Evolutionary conservation across 2,113 vertebrate genomes (phyloP).

Genomic region (Erpornis zantholeuca): DNA sequence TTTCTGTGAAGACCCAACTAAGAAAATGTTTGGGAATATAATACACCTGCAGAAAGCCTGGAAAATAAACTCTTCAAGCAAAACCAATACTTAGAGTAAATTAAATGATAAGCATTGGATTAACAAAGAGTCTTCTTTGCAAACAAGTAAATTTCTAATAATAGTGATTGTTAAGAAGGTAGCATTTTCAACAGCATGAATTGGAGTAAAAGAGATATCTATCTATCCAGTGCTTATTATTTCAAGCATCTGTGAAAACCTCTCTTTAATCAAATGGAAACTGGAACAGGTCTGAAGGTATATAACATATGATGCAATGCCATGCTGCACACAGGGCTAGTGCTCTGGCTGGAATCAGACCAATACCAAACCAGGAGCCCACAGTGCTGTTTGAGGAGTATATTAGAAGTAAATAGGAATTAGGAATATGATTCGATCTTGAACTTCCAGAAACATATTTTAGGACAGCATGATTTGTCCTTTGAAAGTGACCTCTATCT

Average conservation of each 20-base stretch:
- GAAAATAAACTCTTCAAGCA: not conserved
- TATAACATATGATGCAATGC: not conserved
- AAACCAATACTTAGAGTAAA: not conserved
- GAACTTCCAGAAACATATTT: not conserved
- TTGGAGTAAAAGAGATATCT: not conserved
- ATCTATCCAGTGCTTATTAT: not conserved
- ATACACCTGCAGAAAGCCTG: not conserved
- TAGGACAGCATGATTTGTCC: not conserved
- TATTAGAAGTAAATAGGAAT: not conserved
- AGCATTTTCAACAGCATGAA: not conserved
- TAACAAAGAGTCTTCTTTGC: not conserved
- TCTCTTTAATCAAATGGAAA: not conserved
- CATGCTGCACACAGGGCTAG: not conserved
- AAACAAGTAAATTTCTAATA: not conserved
- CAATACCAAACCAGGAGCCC: not conserved
- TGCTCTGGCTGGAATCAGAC: not conserved
- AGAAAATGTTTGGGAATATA: not conserved
- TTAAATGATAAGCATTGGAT: not conserved
- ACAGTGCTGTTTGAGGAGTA: accelerated
- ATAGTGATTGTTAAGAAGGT: not conserved
- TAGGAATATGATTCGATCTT: not conserved
- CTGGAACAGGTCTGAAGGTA: not conserved
- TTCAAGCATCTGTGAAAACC: not conserved
- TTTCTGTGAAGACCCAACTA: not conserved
- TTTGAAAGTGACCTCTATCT: not conserved